A percentile compares a stretch with the other conserved stretches of the same genome.
phyloP scores from a whole-genome alignment of 2,888 invertebrate species.

The Liopterus haemorrhoidalis region DNA sequence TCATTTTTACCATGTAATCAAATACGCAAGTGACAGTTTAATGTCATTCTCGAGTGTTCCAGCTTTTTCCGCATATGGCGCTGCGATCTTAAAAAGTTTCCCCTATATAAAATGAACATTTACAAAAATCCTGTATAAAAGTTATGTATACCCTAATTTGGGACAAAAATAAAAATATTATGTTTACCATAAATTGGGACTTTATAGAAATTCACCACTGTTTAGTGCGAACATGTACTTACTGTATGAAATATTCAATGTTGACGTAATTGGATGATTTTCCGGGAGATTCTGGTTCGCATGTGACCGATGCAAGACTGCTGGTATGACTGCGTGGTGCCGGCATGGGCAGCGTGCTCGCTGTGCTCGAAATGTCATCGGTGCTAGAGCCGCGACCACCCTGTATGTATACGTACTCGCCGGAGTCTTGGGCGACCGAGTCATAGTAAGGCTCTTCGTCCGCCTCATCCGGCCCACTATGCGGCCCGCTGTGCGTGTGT shows the following conservation, averaged over 20 bases:
- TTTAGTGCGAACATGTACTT: conserved; percentile 45
- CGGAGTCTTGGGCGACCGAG: conserved; percentile 51
- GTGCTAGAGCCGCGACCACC: conserved; percentile 60
- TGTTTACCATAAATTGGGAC: too few species aligned
- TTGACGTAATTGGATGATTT: conserved; percentile 84
- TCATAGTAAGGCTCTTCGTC: conserved; percentile 51
- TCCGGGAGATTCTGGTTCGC: conserved; percentile 72
- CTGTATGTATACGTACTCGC: conserved; percentile 72
- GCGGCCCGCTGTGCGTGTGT: too few species aligned
- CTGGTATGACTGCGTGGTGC: conserved; percentile 43
- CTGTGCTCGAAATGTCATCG: conserved; percentile 57
- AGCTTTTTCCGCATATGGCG: too few species aligned
- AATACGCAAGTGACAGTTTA: too few species aligned
- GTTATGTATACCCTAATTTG: too few species aligned
- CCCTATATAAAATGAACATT: too few species aligned
- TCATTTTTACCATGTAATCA: too few species aligned
- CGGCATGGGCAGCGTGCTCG: conserved; percentile 57
- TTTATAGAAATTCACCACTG: not conserved
- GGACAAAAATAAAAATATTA: too few species aligned
- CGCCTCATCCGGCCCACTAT: too few species aligned
- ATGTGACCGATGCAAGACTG: conserved; percentile 44
- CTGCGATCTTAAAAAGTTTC: too few species aligned
- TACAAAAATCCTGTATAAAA: too few species aligned
- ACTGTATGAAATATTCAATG: conserved; percentile 87
- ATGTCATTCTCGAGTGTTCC: too few species aligned